Conservation (phyloP, 1,140 invertebrate genomes). For the Pemphigus obesinymphae region DNA sequence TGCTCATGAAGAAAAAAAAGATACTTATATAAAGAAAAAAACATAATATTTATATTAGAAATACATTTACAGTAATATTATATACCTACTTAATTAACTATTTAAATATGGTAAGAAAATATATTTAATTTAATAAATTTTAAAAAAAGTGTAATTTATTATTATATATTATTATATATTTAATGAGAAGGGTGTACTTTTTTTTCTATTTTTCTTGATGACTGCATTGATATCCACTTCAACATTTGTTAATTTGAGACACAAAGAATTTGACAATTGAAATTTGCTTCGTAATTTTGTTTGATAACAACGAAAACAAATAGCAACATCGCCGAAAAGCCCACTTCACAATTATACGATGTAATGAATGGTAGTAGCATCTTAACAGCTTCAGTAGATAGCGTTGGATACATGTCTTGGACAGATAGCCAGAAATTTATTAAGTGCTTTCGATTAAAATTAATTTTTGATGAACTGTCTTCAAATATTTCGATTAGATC, state of each 20-base stretch:
- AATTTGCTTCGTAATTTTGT: neutral
- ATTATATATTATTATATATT: no score
- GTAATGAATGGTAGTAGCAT: neutral
- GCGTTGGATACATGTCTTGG: neutral
- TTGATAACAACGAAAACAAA: neutral
- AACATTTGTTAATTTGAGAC: neutral
- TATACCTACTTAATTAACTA: neutral
- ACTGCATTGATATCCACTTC: neutral
- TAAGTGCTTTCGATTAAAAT: neutral
- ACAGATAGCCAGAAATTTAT: neutral
- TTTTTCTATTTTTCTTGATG: neutral
- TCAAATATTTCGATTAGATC: neutral
- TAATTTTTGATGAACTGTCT: neutral
- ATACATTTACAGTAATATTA: neutral
- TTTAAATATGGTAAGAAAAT: neutral
- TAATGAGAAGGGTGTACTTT: neutral
- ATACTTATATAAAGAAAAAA: neutral
- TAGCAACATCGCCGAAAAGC: neutral
- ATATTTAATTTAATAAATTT: neutral
- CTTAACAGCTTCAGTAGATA: neutral
- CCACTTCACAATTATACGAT: neutral
- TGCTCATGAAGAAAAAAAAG: neutral
- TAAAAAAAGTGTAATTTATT: no score
- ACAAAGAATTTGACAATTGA: neutral
- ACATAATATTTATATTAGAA: neutral